phyloP scores from a whole-genome alignment of 2,797 vertebrate species.

The Enteromius anoplus region DNA sequence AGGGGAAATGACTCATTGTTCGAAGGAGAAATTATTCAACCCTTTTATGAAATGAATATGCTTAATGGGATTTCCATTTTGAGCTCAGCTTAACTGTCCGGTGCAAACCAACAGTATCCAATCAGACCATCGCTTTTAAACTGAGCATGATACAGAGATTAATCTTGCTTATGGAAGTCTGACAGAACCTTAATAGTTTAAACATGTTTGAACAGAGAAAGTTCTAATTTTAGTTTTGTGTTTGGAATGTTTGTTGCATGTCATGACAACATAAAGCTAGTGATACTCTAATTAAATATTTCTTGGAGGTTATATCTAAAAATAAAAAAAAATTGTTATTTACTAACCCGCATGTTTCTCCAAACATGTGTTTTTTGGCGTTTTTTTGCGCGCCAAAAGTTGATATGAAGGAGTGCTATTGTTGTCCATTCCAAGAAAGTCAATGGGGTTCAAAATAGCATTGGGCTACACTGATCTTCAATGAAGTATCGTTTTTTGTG shows the following conservation, averaged over 20 bases:
- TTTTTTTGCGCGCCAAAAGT: background rate
- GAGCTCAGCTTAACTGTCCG: background rate
- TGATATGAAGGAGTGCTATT: background rate
- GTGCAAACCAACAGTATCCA: background rate
- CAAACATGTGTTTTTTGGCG: background rate
- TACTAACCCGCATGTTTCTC: background rate
- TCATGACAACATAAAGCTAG: slow-evolving; percentile 18
- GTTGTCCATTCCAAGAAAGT: background rate
- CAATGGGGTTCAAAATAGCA: background rate
- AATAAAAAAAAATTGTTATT: background rate
- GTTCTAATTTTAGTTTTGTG: slow-evolving; percentile 2
- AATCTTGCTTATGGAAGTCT: slow-evolving; percentile 3
- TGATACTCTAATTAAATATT: background rate
- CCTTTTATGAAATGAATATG: slow-evolving; percentile 38
- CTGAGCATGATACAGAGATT: background rate
- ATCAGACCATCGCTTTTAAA: slow-evolving; percentile 6
- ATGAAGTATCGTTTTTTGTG: background rate
- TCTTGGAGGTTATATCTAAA: background rate
- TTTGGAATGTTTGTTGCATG: slow-evolving; percentile 21
- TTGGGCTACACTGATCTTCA: background rate
- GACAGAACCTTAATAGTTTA: slow-evolving; percentile 6
- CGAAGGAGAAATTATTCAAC: slow-evolving; percentile 34
- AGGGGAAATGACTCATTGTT: slow-evolving; percentile 49
- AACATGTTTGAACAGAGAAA: background rate
- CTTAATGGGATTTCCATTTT: slow-evolving; percentile 42